A percentile compares a stretch with the other conserved stretches of the same genome.
These are phyloP conservation scores for Nematostella vectensis DNA, from an alignment of 92 coral and sea anemone genomes.

Conservation along the genomic window DNA sequence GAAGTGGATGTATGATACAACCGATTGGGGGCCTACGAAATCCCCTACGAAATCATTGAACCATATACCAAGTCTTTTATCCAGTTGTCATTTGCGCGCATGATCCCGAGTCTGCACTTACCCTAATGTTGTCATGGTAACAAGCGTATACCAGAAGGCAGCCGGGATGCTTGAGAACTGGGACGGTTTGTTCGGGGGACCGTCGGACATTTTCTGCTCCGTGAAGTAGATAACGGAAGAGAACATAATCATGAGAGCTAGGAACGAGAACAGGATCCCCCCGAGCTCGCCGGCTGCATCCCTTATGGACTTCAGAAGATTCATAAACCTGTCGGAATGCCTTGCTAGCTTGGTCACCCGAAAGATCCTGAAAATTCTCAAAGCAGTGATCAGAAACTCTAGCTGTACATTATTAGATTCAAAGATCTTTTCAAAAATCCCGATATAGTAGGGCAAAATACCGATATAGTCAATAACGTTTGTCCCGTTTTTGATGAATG, in stretches of 20 bases:
- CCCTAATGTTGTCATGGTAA: constrained; percentile 94
- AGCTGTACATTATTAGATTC: constrained; percentile 30
- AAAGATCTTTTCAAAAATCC: constrained; percentile 26
- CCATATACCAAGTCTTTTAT: too few species aligned
- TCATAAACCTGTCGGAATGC: constrained; percentile 64
- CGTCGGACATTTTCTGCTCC: constrained; percentile 28
- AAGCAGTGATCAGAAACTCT: constrained; percentile 36
- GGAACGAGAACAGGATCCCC: constrained; percentile 72
- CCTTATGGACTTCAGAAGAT: constrained; percentile 39
- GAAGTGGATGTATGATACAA: too few species aligned
- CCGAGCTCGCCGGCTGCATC: constrained; percentile 75
- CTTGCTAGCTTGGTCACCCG: constrained; percentile 74
- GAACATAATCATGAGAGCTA: constrained; percentile 62
- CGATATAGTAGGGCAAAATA: constrained; percentile 69
- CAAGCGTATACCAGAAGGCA: constrained; percentile 79
- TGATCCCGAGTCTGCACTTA: constrained; percentile 28
- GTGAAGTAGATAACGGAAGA: constrained; percentile 46
- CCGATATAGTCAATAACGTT: constrained; percentile 65
- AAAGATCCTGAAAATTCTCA: constrained; percentile 61
- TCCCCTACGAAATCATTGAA: too few species aligned
- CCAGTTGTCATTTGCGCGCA: too few species aligned
- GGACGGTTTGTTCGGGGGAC: constrained; percentile 6
- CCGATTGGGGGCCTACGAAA: too few species aligned
- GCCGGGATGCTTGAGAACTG: constrained; percentile 65
- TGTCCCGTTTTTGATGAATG: constrained; percentile 44